Conservation (phyloP, 2,113 vertebrate species). For the Upupa epops region DNA sequence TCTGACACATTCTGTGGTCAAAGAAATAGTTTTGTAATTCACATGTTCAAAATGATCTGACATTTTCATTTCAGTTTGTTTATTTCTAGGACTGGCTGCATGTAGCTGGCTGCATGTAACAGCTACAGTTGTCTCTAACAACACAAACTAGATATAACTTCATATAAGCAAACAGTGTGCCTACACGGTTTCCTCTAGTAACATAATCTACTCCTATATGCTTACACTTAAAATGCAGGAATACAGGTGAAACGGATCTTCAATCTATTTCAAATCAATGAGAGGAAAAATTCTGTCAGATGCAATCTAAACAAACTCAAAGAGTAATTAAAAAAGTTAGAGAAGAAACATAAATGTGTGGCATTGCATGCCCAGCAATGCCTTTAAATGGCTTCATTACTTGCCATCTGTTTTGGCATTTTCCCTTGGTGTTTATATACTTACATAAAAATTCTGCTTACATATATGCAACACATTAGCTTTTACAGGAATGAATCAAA, state of each 20-base stretch:
- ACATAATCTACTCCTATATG: not conserved
- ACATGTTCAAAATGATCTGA: not conserved
- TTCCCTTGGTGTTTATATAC: slow-evolving; percentile 34
- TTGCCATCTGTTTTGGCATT: slow-evolving; percentile 35
- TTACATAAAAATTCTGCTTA: slow-evolving; percentile 31
- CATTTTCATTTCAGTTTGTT: slow-evolving; percentile 8
- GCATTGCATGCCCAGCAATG: not conserved
- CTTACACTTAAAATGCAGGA: not conserved
- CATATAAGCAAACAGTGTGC: not conserved
- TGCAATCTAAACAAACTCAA: not conserved
- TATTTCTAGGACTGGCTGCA: not conserved
- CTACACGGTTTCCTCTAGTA: not conserved
- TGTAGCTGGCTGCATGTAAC: not conserved
- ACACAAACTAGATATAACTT: not conserved
- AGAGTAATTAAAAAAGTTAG: not conserved
- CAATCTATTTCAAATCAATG: not conserved
- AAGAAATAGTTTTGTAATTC: slow-evolving; percentile 4
- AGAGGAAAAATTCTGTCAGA: not conserved
- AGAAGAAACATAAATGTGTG: not conserved
- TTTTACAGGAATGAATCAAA: slow-evolving; percentile 36
- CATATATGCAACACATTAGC: slow-evolving; percentile 1
- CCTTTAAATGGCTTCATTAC: not conserved
- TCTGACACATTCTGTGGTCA: not conserved
- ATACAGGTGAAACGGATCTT: not conserved
- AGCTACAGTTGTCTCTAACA: not conserved